phyloP scores from a whole-genome alignment of 2,113 vertebrate species.

The Dissostichus mawsoni region DNA sequence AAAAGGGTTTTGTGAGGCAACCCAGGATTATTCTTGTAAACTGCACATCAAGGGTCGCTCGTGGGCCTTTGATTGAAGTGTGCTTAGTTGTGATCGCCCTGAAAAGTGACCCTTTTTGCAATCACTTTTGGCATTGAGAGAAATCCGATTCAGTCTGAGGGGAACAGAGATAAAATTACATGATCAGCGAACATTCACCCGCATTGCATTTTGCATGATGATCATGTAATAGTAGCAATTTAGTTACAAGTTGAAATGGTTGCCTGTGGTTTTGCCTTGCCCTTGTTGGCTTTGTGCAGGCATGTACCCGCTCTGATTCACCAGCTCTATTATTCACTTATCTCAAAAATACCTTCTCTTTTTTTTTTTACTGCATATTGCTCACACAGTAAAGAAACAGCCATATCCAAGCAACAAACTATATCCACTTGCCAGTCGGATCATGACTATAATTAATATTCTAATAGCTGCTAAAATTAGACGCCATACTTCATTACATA shows the following conservation, averaged over 20 bases:
- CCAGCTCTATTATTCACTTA: conserved; percentile 21
- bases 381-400: not conserved
- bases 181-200: not conserved
- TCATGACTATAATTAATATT: conserved; percentile 4
- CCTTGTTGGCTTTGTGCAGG: conserved; percentile 48
- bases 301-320: conserved; percentile 59
- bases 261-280: conserved; percentile 60
- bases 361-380: not conserved
- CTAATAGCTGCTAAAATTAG: not conserved
- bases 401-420: conserved; percentile 1
- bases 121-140: conserved; percentile 1
- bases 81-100: conserved; percentile 25
- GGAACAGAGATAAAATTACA: not conserved
- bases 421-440: not conserved
- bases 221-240: conserved; percentile 25
- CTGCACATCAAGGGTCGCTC: conserved; percentile 9
- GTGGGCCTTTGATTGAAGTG: conserved; percentile 42
- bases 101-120: conserved; percentile 26
- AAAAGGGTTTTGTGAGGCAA: conserved; percentile 49
- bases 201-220: not conserved
- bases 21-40: conserved; percentile 28
- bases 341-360: not conserved
- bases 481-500: not conserved
- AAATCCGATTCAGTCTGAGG: conserved; percentile 21
- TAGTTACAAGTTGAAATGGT: conserved; percentile 64